A percentile compares a stretch with the other conserved stretches of the same genome.
Conservation (phyloP, 1,140 invertebrate species). For the Sitodiplosis mosellana region DNA sequence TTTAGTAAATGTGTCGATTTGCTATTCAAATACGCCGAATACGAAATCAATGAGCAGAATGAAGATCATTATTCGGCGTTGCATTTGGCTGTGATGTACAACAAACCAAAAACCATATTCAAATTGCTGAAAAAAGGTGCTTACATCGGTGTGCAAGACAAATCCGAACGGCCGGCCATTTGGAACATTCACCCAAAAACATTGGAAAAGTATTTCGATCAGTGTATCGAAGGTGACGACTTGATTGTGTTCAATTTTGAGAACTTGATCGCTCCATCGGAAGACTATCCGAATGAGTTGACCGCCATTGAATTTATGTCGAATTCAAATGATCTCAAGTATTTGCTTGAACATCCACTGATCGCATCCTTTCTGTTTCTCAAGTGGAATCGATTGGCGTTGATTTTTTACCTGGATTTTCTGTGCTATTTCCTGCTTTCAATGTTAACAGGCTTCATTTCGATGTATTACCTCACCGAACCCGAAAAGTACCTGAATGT, state of each 20-base stretch:
- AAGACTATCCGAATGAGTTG: background rate
- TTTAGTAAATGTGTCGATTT: background rate
- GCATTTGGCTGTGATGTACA: background rate
- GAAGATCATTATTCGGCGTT: background rate
- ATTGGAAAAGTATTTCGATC: background rate
- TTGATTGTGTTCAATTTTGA: background rate
- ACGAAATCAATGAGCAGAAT: background rate
- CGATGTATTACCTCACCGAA: background rate
- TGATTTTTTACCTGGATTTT: background rate
- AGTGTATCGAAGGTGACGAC: background rate
- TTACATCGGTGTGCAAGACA: background rate
- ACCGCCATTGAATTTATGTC: background rate
- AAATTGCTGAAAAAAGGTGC: background rate
- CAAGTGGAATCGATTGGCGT: background rate
- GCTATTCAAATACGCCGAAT: background rate
- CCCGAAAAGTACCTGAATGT: background rate
- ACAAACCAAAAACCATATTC: background rate
- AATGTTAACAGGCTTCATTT: background rate
- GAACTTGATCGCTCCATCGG: background rate
- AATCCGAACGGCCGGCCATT: background rate
- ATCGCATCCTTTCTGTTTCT: background rate
- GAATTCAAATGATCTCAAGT: background rate
- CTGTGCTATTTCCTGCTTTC: background rate
- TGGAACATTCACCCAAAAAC: background rate
- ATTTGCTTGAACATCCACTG: background rate